phyloP scores from a whole-genome alignment of 2,113 vertebrate genomes.

The Epinephelus moara region DNA sequence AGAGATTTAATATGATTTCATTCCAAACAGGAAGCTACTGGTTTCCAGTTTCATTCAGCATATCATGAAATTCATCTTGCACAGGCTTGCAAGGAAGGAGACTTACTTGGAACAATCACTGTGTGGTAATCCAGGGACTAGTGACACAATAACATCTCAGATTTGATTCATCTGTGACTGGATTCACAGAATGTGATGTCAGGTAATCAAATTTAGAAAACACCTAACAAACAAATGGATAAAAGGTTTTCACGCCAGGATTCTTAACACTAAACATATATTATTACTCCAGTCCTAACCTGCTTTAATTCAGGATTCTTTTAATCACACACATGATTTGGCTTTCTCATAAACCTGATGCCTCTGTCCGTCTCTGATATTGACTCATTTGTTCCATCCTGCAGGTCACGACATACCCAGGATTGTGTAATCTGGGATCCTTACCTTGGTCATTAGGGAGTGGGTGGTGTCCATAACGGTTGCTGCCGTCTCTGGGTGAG shows the following conservation, averaged over 20 bases:
- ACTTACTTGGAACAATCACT: not conserved
- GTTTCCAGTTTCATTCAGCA: not conserved
- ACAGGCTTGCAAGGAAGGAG: not conserved
- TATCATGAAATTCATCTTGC: not conserved
- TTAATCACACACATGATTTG: not conserved
- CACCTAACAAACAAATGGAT: not conserved
- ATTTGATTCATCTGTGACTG: not conserved
- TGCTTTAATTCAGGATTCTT: not conserved
- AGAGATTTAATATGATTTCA: too few species aligned
- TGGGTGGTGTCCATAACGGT: slow-evolving; percentile 87
- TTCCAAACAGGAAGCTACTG: not conserved
- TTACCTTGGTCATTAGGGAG: slow-evolving; percentile 89
- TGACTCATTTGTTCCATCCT: not conserved
- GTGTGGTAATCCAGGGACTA: not conserved
- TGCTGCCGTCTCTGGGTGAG: slow-evolving; percentile 91
- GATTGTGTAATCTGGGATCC: not conserved
- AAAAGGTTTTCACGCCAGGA: not conserved
- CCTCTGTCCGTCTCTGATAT: too few species aligned
- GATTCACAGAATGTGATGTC: not conserved
- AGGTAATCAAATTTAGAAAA: not conserved
- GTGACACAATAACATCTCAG: not conserved
- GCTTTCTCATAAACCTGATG: not conserved
- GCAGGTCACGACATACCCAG: not conserved
- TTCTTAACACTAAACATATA: not conserved
- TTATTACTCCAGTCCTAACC: not conserved